Conservation (phyloP, 2,113 vertebrate genomes). For the Trogon surrucura region DNA sequence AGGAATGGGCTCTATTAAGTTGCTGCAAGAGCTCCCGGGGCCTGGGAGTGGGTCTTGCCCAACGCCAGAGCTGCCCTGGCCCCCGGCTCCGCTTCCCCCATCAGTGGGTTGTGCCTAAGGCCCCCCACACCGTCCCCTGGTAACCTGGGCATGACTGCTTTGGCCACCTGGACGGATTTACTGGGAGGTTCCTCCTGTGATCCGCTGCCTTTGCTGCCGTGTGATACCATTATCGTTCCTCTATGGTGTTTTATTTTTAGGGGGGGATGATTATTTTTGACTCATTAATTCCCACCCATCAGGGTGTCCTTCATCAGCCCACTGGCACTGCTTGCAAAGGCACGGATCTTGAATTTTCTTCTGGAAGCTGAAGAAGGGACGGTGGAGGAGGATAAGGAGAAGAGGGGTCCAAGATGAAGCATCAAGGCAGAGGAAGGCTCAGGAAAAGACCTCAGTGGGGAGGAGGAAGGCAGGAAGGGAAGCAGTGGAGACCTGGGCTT, state of each 20-base stretch:
- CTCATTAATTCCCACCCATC: not conserved
- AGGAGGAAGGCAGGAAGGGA: not conserved
- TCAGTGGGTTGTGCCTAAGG: not conserved
- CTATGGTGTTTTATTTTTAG: not conserved
- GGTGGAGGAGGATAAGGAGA: not conserved
- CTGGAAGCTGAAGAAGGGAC: not conserved
- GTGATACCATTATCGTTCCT: not conserved
- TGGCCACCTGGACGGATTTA: not conserved
- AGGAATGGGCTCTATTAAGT: not conserved
- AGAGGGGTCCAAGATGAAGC: not conserved
- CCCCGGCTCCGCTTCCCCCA: rapidly evolving
- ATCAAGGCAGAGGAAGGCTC: not conserved
- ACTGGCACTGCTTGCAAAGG: not conserved
- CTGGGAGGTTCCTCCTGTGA: not conserved
- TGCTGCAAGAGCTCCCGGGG: not conserved
- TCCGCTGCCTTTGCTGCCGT: not conserved
- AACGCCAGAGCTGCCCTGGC: not conserved
- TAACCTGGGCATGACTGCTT: not conserved
- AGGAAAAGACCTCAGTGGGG: not conserved
- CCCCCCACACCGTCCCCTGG: not conserved
- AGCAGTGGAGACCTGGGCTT: not conserved
- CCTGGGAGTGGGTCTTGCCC: not conserved
- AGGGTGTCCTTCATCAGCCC: not conserved
- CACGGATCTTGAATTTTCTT: not conserved
- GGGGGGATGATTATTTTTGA: not conserved